A percentile compares a stretch with the other conserved stretches of the same genome.
phyloP scores from a whole-genome alignment of 2,113 vertebrate genomes.

The Crotalus horridus region DNA sequence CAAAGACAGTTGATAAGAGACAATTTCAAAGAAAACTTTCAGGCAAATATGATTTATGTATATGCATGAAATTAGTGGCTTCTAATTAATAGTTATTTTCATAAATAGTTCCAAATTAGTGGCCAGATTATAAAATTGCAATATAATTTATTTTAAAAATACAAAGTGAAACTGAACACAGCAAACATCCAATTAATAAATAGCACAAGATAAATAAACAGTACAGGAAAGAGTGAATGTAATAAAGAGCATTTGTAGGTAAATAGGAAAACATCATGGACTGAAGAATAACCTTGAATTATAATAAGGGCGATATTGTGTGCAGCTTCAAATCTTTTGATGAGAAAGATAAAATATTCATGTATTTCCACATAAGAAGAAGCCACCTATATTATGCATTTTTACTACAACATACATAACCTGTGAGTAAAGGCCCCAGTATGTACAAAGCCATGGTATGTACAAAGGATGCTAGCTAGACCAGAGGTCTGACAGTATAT shows the following conservation, averaged over 20 bases:
- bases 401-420: not conserved
- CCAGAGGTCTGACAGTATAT: not conserved
- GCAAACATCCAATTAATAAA: not conserved
- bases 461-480: not conserved
- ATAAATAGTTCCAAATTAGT: not conserved
- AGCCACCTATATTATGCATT: not conserved
- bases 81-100: not conserved
- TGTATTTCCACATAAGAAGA: not conserved
- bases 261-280: not conserved
- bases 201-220: not conserved
- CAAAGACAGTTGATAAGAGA: not conserved
- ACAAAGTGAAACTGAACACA: not conserved
- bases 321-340: not conserved
- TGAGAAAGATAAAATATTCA: not conserved
- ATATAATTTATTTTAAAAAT: not conserved
- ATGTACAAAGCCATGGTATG: not conserved
- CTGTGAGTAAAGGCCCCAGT: not conserved
- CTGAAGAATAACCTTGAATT: not conserved
- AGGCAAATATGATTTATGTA: not conserved
- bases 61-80: not conserved
- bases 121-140: not conserved
- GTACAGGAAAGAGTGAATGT: not conserved
- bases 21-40: not conserved
- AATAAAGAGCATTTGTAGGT: not conserved
- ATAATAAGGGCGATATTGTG: not conserved